A percentile compares a stretch with the other conserved stretches of the same genome.
phyloP scores from a whole-genome alignment of 2,888 invertebrate species.

The Luperina testacea region DNA sequence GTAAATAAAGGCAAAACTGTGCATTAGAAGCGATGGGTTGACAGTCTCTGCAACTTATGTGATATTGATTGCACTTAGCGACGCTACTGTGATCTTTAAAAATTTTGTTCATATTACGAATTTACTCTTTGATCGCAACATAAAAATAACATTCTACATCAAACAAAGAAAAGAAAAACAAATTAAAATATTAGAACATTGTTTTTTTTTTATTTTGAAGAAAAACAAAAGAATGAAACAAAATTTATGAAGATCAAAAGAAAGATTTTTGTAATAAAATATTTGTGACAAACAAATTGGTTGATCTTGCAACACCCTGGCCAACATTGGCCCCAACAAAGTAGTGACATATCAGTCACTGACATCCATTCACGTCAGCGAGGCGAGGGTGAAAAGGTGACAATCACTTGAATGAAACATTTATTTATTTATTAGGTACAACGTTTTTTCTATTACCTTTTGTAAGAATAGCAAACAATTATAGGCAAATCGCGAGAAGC shows the following conservation, averaged over 20 bases:
- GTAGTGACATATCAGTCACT: constrained; percentile 4
- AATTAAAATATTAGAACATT: neutral
- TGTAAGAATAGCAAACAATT: neutral
- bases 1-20: neutral
- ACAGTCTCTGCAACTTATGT: constrained; percentile 23
- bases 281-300: neutral
- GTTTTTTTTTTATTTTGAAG: neutral
- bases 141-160: neutral
- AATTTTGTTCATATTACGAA: neutral
- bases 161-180: neutral
- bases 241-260: neutral
- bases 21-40: constrained; percentile 12
- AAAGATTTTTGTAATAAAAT: neutral
- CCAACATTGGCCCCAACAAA: neutral
- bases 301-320: constrained; percentile 3
- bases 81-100: constrained; percentile 2
- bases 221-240: too few species aligned
- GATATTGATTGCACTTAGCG: neutral
- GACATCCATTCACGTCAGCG: constrained; percentile 21
- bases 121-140: neutral
- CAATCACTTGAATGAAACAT: constrained; percentile 16
- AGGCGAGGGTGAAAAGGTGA: constrained; percentile 31
- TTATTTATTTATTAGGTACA: neutral
- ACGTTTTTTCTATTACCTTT: constrained; percentile 1
- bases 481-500: neutral